These are phyloP conservation scores for Heliconius melpomene DNA, from an alignment of 1,140 invertebrate species.

Conservation along the genomic window DNA sequence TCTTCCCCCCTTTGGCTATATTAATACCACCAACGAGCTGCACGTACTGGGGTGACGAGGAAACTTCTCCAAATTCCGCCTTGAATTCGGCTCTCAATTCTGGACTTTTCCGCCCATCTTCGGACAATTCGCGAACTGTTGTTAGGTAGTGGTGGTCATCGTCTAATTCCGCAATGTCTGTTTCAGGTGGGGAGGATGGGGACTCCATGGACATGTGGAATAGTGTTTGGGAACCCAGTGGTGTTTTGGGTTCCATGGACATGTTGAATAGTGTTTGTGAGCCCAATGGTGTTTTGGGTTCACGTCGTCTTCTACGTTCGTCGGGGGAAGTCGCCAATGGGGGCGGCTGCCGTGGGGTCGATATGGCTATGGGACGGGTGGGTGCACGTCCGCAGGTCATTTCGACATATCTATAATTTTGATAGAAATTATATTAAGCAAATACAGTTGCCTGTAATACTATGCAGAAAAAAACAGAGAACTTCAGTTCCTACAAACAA, in stretches of 20 bases:
- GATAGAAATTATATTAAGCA: too few relatives aligned
- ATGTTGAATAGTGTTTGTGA: slow-evolving; percentile 63
- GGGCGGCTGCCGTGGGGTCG: slow-evolving; percentile 39
- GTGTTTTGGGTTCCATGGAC: slow-evolving; percentile 54
- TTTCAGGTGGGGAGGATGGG: slow-evolving; percentile 51
- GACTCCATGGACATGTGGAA: slow-evolving; percentile 63
- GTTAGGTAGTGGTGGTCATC: slow-evolving; percentile 55
- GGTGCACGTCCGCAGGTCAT: slow-evolving; percentile 56
- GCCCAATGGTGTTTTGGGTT: slow-evolving; percentile 49
- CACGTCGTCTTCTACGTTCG: slow-evolving; percentile 37
- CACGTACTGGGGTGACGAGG: slow-evolving; percentile 60
- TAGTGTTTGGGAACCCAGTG: slow-evolving; percentile 57
- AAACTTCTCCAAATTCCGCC: slow-evolving; percentile 28
- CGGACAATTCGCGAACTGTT: slow-evolving; percentile 63
- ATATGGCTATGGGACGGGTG: slow-evolving; percentile 51
- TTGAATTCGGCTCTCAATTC: slow-evolving; percentile 24
- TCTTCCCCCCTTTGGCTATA: slow-evolving; percentile 12
- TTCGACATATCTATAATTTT: slow-evolving; percentile 39
- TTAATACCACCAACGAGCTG: slow-evolving; percentile 41
- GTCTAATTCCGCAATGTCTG: slow-evolving; percentile 38
- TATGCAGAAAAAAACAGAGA: too few relatives aligned
- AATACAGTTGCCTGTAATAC: too few relatives aligned
- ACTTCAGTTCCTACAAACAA: too few relatives aligned
- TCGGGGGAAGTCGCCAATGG: slow-evolving; percentile 41
- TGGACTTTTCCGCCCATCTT: slow-evolving; percentile 51